phyloP scores from a whole-genome alignment of 2,888 invertebrate genomes.

The Parapristionchus giblindavisi region DNA sequence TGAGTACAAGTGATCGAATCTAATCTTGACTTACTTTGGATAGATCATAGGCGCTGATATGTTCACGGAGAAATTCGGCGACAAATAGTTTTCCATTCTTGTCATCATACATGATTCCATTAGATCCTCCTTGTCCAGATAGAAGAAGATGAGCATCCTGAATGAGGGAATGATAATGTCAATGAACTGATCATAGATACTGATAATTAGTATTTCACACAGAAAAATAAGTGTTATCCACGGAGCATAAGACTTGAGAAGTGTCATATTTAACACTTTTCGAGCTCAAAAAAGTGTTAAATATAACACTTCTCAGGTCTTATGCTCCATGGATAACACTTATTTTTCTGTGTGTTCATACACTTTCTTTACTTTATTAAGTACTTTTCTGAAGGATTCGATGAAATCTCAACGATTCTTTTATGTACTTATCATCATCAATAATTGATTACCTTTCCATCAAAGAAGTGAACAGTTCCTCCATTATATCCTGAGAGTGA shows the following conservation, averaged over 20 bases:
- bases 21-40: constrained; percentile 42
- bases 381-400: background rate
- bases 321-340: too few relatives aligned
- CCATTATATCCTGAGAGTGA: constrained; percentile 41
- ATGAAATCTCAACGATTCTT: too few relatives aligned
- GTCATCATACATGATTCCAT: constrained; percentile 50
- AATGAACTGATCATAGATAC: too few relatives aligned
- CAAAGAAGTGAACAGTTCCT: constrained; percentile 49
- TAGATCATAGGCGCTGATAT: constrained; percentile 44
- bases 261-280: too few relatives aligned
- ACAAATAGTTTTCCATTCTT: constrained; percentile 47
- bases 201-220: too few relatives aligned
- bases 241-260: background rate
- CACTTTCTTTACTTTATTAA: too few relatives aligned
- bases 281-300: too few relatives aligned
- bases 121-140: constrained; percentile 40
- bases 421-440: background rate
- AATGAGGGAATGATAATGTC: constrained; percentile 1
- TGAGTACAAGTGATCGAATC: too few relatives aligned
- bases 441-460: constrained; percentile 44
- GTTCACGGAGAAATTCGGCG: constrained; percentile 46
- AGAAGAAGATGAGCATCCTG: constrained; percentile 43
- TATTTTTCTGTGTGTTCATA: too few relatives aligned
- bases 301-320: too few relatives aligned
- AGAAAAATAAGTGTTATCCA: too few relatives aligned